Conservation (phyloP, 2,113 vertebrate species). For the Myodes glareolus region DNA sequence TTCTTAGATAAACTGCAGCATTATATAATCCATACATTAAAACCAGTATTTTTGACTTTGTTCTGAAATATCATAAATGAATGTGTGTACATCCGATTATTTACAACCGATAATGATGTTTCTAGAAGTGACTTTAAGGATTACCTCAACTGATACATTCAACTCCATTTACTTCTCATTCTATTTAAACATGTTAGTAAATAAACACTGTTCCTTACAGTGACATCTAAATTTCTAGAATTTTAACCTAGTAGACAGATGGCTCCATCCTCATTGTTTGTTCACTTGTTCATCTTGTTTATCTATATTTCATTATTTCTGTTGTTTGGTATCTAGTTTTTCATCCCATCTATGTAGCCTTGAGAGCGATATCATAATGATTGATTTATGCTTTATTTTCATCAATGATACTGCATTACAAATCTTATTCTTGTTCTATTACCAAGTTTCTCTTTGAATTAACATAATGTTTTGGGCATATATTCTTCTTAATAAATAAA, state of each 20-base stretch:
- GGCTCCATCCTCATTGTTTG: neutral
- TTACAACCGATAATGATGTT: neutral
- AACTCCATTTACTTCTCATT: neutral
- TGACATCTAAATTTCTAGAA: neutral
- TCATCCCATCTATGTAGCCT: neutral
- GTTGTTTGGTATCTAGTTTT: neutral
- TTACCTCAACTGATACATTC: neutral
- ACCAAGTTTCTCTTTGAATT: neutral
- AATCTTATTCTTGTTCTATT: neutral
- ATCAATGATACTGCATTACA: neutral
- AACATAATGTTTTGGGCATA: neutral
- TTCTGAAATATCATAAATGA: neutral
- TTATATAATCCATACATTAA: neutral
- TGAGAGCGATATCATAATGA: neutral
- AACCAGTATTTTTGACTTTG: neutral
- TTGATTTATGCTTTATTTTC: neutral
- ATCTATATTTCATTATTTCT: neutral
- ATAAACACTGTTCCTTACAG: neutral
- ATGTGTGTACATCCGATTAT: neutral
- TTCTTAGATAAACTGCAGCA: neutral
- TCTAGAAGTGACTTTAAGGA: neutral
- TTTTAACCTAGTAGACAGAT: neutral
- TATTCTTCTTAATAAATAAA: neutral
- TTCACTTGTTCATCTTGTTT: neutral
- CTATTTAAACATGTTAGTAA: neutral